These are phyloP conservation scores for Heterotilapia buettikoferi DNA, from an alignment of 2,113 vertebrate genomes.

Conservation along the genomic window DNA sequence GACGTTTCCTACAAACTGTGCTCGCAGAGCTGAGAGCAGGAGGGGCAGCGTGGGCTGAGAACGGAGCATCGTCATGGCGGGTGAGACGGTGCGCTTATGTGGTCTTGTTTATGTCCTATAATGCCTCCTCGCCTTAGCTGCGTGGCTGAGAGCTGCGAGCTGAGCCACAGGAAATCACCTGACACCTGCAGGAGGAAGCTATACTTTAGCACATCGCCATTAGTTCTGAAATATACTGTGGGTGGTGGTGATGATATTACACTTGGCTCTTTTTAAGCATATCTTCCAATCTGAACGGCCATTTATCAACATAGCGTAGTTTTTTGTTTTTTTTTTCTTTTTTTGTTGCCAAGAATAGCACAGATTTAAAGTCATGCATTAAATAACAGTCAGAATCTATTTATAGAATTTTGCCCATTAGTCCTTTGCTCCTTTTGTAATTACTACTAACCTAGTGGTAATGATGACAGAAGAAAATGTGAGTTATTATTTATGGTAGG, in stretches of 20 bases:
- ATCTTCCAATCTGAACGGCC: neutral
- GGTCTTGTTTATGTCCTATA: conserved; percentile 83
- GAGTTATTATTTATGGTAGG: neutral
- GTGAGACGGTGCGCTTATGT: conserved; percentile 78
- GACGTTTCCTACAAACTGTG: conserved; percentile 86
- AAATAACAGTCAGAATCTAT: neutral
- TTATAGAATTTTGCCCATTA: neutral
- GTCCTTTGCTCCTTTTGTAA: neutral
- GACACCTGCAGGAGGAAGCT: conserved; percentile 78
- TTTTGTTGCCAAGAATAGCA: neutral
- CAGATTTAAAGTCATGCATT: neutral
- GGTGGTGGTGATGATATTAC: neutral
- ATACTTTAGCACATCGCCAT: conserved; percentile 76
- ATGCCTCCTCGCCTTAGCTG: conserved; percentile 75
- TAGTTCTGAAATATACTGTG: conserved; percentile 64
- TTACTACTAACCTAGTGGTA: neutral
- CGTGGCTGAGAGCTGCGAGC: conserved; percentile 59
- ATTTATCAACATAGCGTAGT: neutral
- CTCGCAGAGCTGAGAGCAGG: conserved; percentile 69
- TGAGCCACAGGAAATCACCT: conserved; percentile 78
- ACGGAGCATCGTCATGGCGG: conserved; percentile 76
- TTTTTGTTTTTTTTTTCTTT: fast-evolving
- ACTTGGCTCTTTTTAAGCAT: neutral
- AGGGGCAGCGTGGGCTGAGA: conserved; percentile 34
- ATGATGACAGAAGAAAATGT: neutral